Percentiles rank a stretch among this genome's conserved stretches.
Conservation (phyloP, 2,888 invertebrate genomes). For the Sinohyriopsis cumingii region DNA sequence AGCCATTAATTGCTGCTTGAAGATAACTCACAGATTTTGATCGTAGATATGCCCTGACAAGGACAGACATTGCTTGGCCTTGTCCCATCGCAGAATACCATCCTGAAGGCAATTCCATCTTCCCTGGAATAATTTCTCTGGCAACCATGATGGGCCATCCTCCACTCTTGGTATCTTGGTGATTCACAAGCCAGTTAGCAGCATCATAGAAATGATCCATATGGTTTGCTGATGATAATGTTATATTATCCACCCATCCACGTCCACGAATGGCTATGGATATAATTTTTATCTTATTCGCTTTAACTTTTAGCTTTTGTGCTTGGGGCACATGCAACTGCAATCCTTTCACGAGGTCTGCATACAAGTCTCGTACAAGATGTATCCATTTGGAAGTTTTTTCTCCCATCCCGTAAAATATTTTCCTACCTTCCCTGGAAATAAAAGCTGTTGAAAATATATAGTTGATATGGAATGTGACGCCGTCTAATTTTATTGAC, state of each 20-base stretch:
- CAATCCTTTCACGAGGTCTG: constrained; percentile 93
- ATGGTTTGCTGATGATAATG: constrained; percentile 82
- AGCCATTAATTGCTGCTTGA: constrained; percentile 85
- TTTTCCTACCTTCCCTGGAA: constrained; percentile 80
- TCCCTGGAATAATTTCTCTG: constrained; percentile 55
- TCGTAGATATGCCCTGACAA: constrained; percentile 87
- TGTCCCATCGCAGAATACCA: constrained; percentile 99
- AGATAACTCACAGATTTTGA: constrained; percentile 83
- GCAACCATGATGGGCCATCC: constrained; percentile 94
- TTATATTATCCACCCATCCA: constrained; percentile 67
- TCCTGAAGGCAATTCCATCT: constrained; percentile 79
- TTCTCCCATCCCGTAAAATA: constrained; percentile 87
- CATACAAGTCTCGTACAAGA: constrained; percentile 88
- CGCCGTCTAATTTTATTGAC: constrained; percentile 79
- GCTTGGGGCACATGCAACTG: constrained; percentile 53
- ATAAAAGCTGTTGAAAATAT: constrained; percentile 83
- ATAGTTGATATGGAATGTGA: constrained; percentile 88
- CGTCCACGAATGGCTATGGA: constrained; percentile 63
- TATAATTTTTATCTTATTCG: constrained; percentile 43
- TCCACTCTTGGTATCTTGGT: constrained; percentile 86
- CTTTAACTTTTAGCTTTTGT: constrained; percentile 43
- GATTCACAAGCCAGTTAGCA: constrained; percentile 91
- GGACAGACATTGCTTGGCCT: constrained; percentile 93
- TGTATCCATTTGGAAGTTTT: constrained; percentile 78
- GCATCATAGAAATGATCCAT: constrained; percentile 92